A percentile compares a stretch with the other conserved stretches of the same genome.
These are phyloP conservation scores for Empis stercorea DNA, from an alignment of 2,888 invertebrate genomes.

Conservation along the genomic window DNA sequence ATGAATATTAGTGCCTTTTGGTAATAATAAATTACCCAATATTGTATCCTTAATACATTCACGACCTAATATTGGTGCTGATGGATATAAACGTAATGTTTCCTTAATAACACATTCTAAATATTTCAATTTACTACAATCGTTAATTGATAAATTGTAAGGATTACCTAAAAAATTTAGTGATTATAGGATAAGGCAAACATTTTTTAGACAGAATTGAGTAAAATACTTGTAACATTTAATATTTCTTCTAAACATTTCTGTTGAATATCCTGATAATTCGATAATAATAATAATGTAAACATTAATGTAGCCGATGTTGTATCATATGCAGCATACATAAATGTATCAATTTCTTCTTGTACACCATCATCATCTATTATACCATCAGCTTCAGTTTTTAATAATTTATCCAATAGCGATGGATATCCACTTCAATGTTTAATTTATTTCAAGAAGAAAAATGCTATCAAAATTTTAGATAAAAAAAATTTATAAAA, in stretches of 20 bases:
- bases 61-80: slow-evolving; percentile 47
- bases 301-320: slow-evolving; percentile 39
- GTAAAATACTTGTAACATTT: background rate
- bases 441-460: background rate
- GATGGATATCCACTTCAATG: slow-evolving; percentile 18
- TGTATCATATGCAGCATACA: slow-evolving; percentile 30
- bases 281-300: slow-evolving; percentile 40
- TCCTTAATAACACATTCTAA: slow-evolving; percentile 54
- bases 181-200: slow-evolving; percentile 18
- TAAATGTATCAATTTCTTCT: slow-evolving; percentile 58
- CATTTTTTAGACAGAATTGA: background rate
- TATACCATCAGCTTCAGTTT: slow-evolving; percentile 20
- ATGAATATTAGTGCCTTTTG: slow-evolving; percentile 18
- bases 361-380: slow-evolving; percentile 39
- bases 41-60: slow-evolving; percentile 30
- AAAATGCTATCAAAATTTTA: background rate
- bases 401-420: slow-evolving; percentile 23
- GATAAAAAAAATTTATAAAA: background rate
- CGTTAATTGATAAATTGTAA: slow-evolving; percentile 13
- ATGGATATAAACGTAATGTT: slow-evolving; percentile 47
- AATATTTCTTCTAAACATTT: slow-evolving; percentile 36
- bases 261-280: slow-evolving; percentile 38
- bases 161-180: slow-evolving; percentile 9
- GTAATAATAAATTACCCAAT: slow-evolving; percentile 21
- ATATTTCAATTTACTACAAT: slow-evolving; percentile 20